phyloP scores from a whole-genome alignment of 1,140 invertebrate genomes.

The Platorchestia sp. region DNA sequence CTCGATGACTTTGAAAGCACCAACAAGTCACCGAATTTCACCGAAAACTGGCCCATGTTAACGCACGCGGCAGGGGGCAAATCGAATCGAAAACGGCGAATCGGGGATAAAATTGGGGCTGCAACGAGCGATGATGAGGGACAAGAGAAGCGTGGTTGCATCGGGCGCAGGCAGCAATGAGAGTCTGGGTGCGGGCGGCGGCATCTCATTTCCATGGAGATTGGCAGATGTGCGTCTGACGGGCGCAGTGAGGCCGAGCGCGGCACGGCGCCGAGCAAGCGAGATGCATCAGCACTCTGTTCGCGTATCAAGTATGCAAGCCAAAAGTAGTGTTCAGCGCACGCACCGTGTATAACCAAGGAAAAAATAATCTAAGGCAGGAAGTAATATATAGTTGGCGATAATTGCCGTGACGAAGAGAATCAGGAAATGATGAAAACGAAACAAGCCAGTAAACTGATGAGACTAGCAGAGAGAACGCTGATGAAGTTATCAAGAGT shows the following conservation, averaged over 20 bases:
- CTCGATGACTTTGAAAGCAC: background rate
- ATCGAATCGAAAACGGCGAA: background rate
- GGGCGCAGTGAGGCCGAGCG: background rate
- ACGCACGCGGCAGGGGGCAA: background rate
- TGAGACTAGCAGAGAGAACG: background rate
- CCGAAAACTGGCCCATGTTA: background rate
- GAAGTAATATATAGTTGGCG: background rate
- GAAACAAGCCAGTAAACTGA: background rate
- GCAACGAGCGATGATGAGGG: conserved; percentile 32
- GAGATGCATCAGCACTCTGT: background rate
- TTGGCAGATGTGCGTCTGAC: conserved; percentile 35
- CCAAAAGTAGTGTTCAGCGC: background rate
- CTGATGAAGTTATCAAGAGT: too few species aligned
- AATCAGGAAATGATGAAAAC: background rate
- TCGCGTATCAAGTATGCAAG: background rate
- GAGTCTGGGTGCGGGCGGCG: background rate
- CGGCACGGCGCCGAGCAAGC: background rate
- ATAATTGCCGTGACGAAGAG: background rate
- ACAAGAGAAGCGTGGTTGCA: conserved; percentile 23
- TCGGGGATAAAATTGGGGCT: background rate
- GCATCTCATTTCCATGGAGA: conserved; percentile 45
- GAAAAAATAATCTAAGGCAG: background rate
- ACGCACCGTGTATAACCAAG: background rate
- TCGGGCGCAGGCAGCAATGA: conserved; percentile 11
- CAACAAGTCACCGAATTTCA: background rate